phyloP scores from a whole-genome alignment of 2,888 invertebrate species.

The Celastrina argiolus region DNA sequence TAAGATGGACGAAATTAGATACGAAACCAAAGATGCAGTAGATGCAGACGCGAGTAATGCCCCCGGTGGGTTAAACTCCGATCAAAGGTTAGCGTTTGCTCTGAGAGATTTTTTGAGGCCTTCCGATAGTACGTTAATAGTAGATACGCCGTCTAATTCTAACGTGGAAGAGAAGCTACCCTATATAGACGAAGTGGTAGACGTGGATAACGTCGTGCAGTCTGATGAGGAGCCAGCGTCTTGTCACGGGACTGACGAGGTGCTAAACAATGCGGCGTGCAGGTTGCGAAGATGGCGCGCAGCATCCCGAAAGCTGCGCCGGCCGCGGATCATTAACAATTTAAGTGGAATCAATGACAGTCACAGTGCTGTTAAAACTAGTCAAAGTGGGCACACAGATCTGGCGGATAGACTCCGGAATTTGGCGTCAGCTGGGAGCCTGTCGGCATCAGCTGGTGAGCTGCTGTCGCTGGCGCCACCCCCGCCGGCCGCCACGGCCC shows the following conservation, averaged over 20 bases:
- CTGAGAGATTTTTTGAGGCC: slow-evolving; percentile 60
- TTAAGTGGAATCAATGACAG: slow-evolving; percentile 54
- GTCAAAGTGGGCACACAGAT: slow-evolving; percentile 60
- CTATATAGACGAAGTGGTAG: slow-evolving; percentile 61
- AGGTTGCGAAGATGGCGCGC: slow-evolving; percentile 72
- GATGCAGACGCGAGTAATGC: slow-evolving; percentile 44
- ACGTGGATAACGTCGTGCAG: slow-evolving; percentile 45
- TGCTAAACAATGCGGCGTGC: slow-evolving; percentile 66
- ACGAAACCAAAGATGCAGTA: slow-evolving; percentile 42
- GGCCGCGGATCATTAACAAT: slow-evolving; percentile 70
- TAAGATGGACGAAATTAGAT: slow-evolving; percentile 46
- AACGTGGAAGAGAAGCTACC: slow-evolving; percentile 50
- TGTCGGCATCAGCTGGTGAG: slow-evolving; percentile 67
- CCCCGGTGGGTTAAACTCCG: slow-evolving; percentile 52
- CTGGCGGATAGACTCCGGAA: slow-evolving; percentile 65
- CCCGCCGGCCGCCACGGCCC: slow-evolving; percentile 69
- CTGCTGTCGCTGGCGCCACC: slow-evolving; percentile 68
- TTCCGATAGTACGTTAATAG: slow-evolving; percentile 41
- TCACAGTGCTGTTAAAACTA: slow-evolving; percentile 41
- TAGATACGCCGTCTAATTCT: slow-evolving; percentile 49
- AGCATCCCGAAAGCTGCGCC: slow-evolving; percentile 69
- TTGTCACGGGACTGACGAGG: slow-evolving; percentile 57
- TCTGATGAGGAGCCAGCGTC: slow-evolving; percentile 57
- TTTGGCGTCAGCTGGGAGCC: slow-evolving; percentile 67
- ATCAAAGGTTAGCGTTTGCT: slow-evolving; percentile 59